These are phyloP conservation scores for Serripes groenlandicus DNA, from an alignment of 2,888 invertebrate species.

Conservation along the genomic window DNA sequence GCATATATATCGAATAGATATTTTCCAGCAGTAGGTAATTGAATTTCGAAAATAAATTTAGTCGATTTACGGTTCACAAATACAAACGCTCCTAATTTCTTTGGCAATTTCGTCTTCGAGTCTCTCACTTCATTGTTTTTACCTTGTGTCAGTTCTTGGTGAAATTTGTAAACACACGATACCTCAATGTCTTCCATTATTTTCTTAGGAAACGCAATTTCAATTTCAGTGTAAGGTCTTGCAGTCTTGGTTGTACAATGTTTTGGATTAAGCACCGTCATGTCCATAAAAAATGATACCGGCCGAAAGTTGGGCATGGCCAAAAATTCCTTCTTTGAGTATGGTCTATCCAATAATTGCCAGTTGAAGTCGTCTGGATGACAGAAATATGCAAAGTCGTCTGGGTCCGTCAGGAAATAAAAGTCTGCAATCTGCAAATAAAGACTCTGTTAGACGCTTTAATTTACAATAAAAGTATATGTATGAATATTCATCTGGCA, in stretches of 20 bases:
- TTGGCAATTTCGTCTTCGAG: constrained; percentile 13
- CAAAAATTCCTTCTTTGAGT: constrained; percentile 64
- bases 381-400: constrained; percentile 64
- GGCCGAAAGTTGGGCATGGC: constrained; percentile 63
- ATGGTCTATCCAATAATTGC: constrained; percentile 71
- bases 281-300: constrained; percentile 62
- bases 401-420: constrained; percentile 72
- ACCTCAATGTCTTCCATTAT: constrained; percentile 31
- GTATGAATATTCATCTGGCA: no score
- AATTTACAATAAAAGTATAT: no score
- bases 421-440: constrained; percentile 60
- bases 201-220: constrained; percentile 50
- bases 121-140: not conserved
- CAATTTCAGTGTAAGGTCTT: constrained; percentile 22
- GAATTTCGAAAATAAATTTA: constrained; percentile 62
- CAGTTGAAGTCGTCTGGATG: constrained; percentile 66
- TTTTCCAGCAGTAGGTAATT: constrained; percentile 65
- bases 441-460: no score
- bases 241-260: constrained; percentile 50
- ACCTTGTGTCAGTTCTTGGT: constrained; percentile 4
- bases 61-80: constrained; percentile 65
- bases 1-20: constrained; percentile 67
- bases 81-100: constrained; percentile 62
- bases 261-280: constrained; percentile 51
- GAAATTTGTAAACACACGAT: constrained; percentile 16